These are phyloP conservation scores for Agrilus planipennis DNA, from an alignment of 1,140 invertebrate genomes.

Conservation along the genomic window DNA sequence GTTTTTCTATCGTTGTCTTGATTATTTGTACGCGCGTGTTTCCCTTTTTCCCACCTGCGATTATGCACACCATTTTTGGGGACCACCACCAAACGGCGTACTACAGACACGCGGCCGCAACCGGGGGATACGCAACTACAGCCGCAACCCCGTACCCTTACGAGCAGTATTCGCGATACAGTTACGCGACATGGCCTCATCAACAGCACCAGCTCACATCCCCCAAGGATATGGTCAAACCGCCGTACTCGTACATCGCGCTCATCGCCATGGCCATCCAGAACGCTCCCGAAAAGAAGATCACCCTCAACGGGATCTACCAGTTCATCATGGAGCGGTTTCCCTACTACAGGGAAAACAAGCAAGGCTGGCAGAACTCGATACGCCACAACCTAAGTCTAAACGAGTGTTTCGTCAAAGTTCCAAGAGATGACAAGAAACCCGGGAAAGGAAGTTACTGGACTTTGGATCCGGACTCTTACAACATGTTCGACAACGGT, in stretches of 20 bases:
- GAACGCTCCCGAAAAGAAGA: conserved; percentile 81
- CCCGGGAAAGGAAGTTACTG: conserved; percentile 95
- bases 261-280: conserved; percentile 98
- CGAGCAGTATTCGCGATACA: conserved; percentile 62
- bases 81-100: conserved; percentile 72
- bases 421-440: conserved; percentile 83
- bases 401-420: conserved; percentile 98
- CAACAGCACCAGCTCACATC: conserved; percentile 59
- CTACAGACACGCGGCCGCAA: conserved; percentile 32
- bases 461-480: conserved; percentile 91
- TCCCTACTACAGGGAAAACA: conserved; percentile 95
- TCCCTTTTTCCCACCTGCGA: conserved; percentile 10
- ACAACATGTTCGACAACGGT: conserved; percentile 98
- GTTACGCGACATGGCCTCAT: conserved; percentile 44
- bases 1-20: conserved; percentile 10
- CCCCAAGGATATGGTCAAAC: conserved; percentile 83
- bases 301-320: conserved; percentile 96
- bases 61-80: conserved; percentile 78
- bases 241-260: conserved; percentile 96
- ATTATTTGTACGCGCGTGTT: conserved; percentile 5
- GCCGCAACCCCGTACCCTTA: conserved; percentile 43
- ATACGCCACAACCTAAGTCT: conserved; percentile 94
- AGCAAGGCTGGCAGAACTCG: conserved; percentile 92
- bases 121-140: conserved; percentile 30
- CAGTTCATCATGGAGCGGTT: conserved; percentile 98